Conservation (phyloP, 2,113 vertebrate species). For the Apus apus region DNA sequence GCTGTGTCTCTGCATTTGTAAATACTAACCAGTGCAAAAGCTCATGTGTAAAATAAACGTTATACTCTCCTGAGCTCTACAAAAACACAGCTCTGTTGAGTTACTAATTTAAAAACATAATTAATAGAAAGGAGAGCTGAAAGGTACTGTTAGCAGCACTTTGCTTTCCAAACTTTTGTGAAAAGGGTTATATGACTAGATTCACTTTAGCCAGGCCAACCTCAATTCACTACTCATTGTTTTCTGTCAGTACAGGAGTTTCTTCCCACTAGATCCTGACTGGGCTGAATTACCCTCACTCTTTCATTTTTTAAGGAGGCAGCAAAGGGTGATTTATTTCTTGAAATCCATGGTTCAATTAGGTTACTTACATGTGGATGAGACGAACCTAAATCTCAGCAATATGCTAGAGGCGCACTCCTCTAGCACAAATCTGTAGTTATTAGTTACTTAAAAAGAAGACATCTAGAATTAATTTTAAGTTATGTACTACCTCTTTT, state of each 20-base stretch:
- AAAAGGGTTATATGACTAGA: neutral
- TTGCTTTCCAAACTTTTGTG: neutral
- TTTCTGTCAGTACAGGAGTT: neutral
- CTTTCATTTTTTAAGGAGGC: neutral
- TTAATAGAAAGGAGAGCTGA: neutral
- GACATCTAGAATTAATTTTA: neutral
- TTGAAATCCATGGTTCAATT: neutral
- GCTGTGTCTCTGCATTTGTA: neutral
- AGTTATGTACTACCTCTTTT: neutral
- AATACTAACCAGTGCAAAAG: neutral
- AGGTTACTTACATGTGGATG: neutral
- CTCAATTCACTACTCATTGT: neutral
- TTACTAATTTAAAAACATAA: neutral
- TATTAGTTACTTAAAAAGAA: neutral
- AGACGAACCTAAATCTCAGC: neutral
- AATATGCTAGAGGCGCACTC: neutral
- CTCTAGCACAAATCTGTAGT: neutral
- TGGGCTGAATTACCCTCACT: neutral
- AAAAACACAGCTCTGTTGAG: neutral
- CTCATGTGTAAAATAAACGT: neutral
- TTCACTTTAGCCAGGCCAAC: neutral
- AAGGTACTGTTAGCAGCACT: neutral
- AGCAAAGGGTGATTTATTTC: neutral
- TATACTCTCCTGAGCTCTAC: accelerated
- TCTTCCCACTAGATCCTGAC: neutral